Evolutionary conservation across 2,797 vertebrate genomes (phyloP), one percentile per base, ranked within the genome.

Genomic region (Sciurus carolinensis): DNA sequence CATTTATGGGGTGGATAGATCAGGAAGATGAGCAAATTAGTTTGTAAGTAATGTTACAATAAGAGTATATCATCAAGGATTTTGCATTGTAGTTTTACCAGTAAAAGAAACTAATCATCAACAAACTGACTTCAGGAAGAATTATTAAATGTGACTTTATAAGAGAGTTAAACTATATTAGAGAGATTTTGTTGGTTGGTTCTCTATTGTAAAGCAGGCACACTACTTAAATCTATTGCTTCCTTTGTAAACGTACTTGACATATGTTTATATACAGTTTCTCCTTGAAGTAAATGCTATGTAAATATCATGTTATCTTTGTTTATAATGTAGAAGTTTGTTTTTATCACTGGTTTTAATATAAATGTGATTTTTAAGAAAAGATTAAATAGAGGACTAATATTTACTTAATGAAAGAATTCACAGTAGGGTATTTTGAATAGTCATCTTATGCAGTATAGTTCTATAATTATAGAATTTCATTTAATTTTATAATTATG

Each of bases 291-390:
- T 73, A 96, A 92, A 90, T 96, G 39, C 62, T 96, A 1, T 89
- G 30, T 92, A 97, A 83, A 87, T 64, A 80, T 75, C 22, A 72
- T 66, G 30, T 83, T 87, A 91, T 59, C 7, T 82, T 90, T 87
- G 59, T 93, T 96, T 93, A 73, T 84, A 82, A 79, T 5, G 10
- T 87, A 30, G 24, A 80, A 81, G 9, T 87, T 89, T 94, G 26
- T 95, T 89, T 85, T 93, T 59, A 91, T 72, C 59, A 85, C 30
- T 86, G 36, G 33, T 88, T 93, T 93, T 92, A 90, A 88, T 80
- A 22, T 75, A 81, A 90, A 77, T 4, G 75, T 47, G 47, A 13
- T 57, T 76, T 95, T 90, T 86, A 87, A 88, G 39, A 89, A 95
- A 95, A 87, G 26, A 59, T 88, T 87, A 94, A 67, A 77, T 66